Conservation (phyloP, 1,140 invertebrate species). For the Chrysoperla carnea region DNA sequence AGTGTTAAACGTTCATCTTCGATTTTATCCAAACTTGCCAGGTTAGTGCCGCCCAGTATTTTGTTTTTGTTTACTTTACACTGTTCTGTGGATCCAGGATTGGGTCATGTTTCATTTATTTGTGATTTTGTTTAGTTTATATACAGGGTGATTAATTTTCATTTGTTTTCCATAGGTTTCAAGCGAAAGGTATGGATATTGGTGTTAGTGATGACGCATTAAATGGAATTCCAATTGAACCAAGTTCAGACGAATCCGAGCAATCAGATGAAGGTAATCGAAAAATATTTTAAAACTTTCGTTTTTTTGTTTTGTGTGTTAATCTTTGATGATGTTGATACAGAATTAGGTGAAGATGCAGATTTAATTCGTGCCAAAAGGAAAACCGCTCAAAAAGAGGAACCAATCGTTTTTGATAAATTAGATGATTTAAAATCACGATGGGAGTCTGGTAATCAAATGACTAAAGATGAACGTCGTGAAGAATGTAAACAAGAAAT, state of each 20-base stretch:
- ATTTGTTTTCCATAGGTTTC: constrained; percentile 44
- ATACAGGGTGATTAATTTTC: too few species aligned
- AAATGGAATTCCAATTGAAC: constrained; percentile 45
- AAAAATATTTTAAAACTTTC: too few species aligned
- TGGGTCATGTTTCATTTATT: too few species aligned
- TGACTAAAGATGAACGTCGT: constrained; percentile 44
- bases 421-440: constrained; percentile 68
- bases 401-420: constrained; percentile 61
- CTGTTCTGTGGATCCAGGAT: too few species aligned
- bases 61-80: too few species aligned
- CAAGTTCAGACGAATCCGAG: constrained; percentile 45
- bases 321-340: too few species aligned
- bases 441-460: constrained; percentile 49
- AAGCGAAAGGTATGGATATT: constrained; percentile 63
- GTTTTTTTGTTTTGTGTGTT: too few species aligned
- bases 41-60: constrained; percentile 44
- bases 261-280: constrained; percentile 18
- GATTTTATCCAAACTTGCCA: constrained; percentile 62
- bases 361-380: constrained; percentile 22
- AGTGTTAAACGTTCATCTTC: constrained; percentile 53
- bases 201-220: constrained; percentile 55
- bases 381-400: constrained; percentile 37
- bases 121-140: too few species aligned
- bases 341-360: constrained; percentile 22
- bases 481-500: constrained; percentile 79